Evolutionary conservation across 2,797 vertebrate species (phyloP).

Genomic region (Threskiornis aethiopicus): DNA sequence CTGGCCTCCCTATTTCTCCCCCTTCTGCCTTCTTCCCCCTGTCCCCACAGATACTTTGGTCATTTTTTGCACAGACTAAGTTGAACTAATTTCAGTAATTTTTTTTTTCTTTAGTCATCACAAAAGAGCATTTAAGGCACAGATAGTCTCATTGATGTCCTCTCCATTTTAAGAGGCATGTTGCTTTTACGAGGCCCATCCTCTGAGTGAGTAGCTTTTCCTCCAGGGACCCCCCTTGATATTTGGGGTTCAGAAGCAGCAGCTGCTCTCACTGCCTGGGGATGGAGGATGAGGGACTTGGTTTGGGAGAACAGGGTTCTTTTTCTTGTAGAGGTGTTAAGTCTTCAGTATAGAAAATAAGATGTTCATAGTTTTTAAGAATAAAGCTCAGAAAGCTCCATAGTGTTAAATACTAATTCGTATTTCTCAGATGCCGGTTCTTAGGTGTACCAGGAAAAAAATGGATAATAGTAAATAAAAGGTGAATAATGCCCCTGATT

Average conservation of each 20-base stretch:
- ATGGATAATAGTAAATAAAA: neutral
- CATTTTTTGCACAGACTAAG: neutral
- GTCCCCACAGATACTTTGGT: neutral
- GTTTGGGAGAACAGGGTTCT: neutral
- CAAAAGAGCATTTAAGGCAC: neutral
- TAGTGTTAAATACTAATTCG: fast-evolving
- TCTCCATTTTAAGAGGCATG: neutral
- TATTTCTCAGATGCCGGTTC: neutral
- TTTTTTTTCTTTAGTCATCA: neutral
- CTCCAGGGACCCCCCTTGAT: fast-evolving
- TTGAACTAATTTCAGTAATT: neutral
- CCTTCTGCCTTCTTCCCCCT: neutral
- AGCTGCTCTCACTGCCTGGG: fast-evolving
- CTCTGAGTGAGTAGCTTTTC: fast-evolving
- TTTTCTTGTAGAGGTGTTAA: neutral
- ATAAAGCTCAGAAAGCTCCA: fast-evolving
- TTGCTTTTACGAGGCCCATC: fast-evolving
- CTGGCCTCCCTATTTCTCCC: neutral
- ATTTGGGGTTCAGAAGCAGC: neutral
- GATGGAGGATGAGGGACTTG: fast-evolving
- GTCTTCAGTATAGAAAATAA: neutral
- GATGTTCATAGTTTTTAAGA: neutral
- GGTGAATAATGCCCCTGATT: too few relatives aligned
- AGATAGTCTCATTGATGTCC: neutral
- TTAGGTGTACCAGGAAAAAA: fast-evolving